Evolutionary conservation across 2,888 invertebrate genomes (phyloP).

Genomic region (Macaria liturata): DNA sequence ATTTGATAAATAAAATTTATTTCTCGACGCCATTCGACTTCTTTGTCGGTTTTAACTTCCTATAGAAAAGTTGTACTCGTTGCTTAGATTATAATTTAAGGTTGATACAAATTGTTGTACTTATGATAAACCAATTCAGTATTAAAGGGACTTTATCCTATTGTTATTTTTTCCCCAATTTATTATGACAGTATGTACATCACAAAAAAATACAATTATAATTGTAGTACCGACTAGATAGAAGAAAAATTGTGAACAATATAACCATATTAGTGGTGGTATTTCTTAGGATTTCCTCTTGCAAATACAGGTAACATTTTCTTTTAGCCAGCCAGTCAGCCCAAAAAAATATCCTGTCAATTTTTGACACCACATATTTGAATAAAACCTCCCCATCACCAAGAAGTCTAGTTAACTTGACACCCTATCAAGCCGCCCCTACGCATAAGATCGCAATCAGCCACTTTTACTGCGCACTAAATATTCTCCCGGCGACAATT

Average conservation of each 20-base stretch:
- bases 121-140: not conserved
- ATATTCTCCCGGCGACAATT: slow-evolving; percentile 83
- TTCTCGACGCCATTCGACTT: slow-evolving; percentile 62
- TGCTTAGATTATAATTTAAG: slow-evolving; percentile 29
- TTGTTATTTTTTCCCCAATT: not conserved
- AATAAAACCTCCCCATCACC: slow-evolving; percentile 22
- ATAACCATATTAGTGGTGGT: no score
- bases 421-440: slow-evolving; percentile 53
- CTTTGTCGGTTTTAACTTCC: slow-evolving; percentile 64
- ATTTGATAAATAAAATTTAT: slow-evolving; percentile 84
- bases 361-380: slow-evolving; percentile 1
- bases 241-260: no score
- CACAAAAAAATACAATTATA: no score
- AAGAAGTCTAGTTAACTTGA: slow-evolving; percentile 34
- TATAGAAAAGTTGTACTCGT: slow-evolving; percentile 51
- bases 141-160: no score
- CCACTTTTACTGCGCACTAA: slow-evolving; percentile 79
- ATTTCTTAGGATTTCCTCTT: not conserved
- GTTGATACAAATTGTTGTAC: slow-evolving; percentile 11
- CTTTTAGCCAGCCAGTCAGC: no score
- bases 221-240: no score
- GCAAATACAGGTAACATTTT: not conserved
- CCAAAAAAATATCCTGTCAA: not conserved
- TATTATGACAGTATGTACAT: no score
- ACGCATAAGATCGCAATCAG: slow-evolving; percentile 60